Evolutionary conservation across 2,113 vertebrate genomes (phyloP).

Genomic region (Telmatochromis sp.): DNA sequence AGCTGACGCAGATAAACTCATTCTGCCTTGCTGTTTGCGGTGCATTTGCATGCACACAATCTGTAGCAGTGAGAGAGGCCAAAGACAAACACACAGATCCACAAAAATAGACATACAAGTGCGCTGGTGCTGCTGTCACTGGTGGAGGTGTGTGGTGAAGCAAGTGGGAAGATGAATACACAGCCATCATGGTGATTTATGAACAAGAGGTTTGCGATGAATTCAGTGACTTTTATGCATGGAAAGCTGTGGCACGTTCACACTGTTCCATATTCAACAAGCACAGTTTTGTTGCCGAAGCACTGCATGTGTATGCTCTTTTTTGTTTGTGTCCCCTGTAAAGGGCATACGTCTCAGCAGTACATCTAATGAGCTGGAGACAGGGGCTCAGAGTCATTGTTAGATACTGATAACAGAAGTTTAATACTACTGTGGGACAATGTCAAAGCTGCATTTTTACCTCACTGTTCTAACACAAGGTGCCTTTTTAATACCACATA

Average conservation of each 20-base stretch:
- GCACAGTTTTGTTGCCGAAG: not conserved
- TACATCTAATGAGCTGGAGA: slow-evolving; percentile 11
- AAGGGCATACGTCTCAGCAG: not conserved
- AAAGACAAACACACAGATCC: not conserved
- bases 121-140: not conserved
- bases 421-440: not conserved
- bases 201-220: not conserved
- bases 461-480: not conserved
- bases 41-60: not conserved
- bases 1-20: not conserved
- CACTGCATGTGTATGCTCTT: not conserved
- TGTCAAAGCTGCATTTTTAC: not conserved
- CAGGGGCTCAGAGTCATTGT: not conserved
- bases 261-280: slow-evolving; percentile 49
- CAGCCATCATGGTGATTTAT: slow-evolving; percentile 1
- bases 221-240: slow-evolving; percentile 43
- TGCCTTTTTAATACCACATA: not conserved
- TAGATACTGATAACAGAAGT: not conserved
- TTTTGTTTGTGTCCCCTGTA: not conserved
- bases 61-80: not conserved
- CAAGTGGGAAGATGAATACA: not conserved
- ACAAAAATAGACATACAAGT: not conserved
- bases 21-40: not conserved
- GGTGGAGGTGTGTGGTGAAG: not conserved
- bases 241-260: not conserved